These are phyloP conservation scores for Bellardia bayeri DNA, from an alignment of 2,888 invertebrate genomes.

Conservation along the genomic window DNA sequence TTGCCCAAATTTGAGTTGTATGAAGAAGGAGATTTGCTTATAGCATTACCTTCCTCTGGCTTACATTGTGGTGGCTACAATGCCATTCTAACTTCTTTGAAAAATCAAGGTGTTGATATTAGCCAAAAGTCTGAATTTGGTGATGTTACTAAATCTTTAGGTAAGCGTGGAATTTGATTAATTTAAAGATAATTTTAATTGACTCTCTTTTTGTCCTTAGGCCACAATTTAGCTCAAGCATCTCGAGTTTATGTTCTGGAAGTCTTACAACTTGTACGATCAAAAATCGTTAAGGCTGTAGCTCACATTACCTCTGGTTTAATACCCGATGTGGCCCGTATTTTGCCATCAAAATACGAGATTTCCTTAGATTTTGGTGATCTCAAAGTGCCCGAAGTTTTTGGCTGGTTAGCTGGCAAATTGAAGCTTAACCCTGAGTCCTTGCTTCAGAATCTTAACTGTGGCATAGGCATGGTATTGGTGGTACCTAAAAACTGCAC, in stretches of 20 bases:
- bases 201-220: slow-evolving; percentile 80
- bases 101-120: slow-evolving; percentile 87
- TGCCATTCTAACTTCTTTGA: slow-evolving; percentile 91
- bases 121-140: slow-evolving; percentile 86
- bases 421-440: slow-evolving; percentile 90
- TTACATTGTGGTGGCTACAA: slow-evolving; percentile 98
- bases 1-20: slow-evolving; percentile 90
- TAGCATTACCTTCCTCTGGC: slow-evolving; percentile 95
- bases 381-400: slow-evolving; percentile 91
- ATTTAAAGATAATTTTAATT: not conserved
- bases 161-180: slow-evolving; percentile 82
- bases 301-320: slow-evolving; percentile 98
- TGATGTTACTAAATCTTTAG: slow-evolving; percentile 86
- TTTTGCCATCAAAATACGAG: slow-evolving; percentile 89
- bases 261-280: slow-evolving; percentile 89
- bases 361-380: slow-evolving; percentile 89
- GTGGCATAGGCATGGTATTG: slow-evolving; percentile 95
- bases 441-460: slow-evolving; percentile 96
- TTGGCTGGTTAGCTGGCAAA: slow-evolving; percentile 93
- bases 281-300: slow-evolving; percentile 91
- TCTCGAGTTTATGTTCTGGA: slow-evolving; percentile 94
- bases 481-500: slow-evolving; percentile 87
- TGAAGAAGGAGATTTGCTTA: slow-evolving; percentile 90
- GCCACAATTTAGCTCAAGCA: slow-evolving; percentile 92
- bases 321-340: slow-evolving; percentile 93